phyloP scores from a whole-genome alignment of 1,140 invertebrate genomes.

The Euwallacea similis region DNA sequence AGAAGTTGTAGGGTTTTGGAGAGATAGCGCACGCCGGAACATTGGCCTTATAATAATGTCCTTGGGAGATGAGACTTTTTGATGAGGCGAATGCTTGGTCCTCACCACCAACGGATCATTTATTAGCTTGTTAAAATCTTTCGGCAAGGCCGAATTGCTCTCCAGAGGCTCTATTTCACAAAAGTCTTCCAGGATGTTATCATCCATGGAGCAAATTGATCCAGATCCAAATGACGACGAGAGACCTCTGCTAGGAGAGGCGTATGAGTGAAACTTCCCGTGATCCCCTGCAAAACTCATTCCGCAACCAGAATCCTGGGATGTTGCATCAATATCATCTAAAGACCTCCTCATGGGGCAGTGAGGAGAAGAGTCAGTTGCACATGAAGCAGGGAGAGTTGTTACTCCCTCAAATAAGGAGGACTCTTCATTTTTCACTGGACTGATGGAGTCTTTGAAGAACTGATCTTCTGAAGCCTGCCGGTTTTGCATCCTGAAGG shows the following conservation, averaged over 20 bases:
- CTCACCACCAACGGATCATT: conserved; percentile 46
- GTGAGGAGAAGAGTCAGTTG: conserved; percentile 33
- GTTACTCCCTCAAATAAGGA: conserved; percentile 40
- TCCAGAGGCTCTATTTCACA: conserved; percentile 63
- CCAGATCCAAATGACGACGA: conserved; percentile 55
- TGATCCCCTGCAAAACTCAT: conserved; percentile 43
- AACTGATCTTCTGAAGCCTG: conserved; percentile 1
- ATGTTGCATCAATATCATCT: conserved; percentile 57
- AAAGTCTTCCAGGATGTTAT: conserved; percentile 68
- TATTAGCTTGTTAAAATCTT: conserved; percentile 54
- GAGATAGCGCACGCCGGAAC: conserved; percentile 55
- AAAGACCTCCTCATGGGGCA: conserved; percentile 38
- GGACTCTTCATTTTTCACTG: conserved; percentile 40
- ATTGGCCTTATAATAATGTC: conserved; percentile 43
- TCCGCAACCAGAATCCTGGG: conserved; percentile 63
- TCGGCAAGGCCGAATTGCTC: conserved; percentile 38
- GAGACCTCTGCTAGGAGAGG: conserved; percentile 49
- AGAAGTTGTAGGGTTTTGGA: conserved; percentile 46
- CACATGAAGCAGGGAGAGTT: conserved; percentile 17
- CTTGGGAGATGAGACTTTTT: conserved; percentile 39
- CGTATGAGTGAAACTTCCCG: conserved; percentile 58
- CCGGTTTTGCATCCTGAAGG: background rate
- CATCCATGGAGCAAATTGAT: conserved; percentile 64
- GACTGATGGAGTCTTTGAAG: conserved; percentile 41
- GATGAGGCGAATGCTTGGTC: conserved; percentile 12